Evolutionary conservation across 2,888 invertebrate species (phyloP), one percentile per base, ranked within the genome.

Genomic region (Melikaiella ostensackeni): DNA sequence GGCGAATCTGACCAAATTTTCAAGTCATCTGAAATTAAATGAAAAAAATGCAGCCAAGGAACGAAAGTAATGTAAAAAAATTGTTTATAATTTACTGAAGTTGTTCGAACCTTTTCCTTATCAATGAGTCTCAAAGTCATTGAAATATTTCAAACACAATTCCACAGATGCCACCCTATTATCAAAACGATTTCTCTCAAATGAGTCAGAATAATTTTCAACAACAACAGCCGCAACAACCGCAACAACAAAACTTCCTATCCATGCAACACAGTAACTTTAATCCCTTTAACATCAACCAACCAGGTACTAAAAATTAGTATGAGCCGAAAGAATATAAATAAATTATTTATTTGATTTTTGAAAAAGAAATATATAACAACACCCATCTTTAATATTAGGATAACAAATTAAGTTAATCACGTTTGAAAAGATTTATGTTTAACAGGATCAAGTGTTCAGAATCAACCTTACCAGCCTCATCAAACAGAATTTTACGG

Each of bases 141-240:
- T 64, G 2, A 27, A 42, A 16, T 16, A 42, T 42, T 66, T 64
- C 16, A 5, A 66, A 8, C 16, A 9, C 9, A 8, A 70, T 70
- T 46, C 0, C 50, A 11, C 50, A 27, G 30, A 70, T 70, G 24
- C 21, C 70, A 50, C n/a, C 46, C 8, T 50, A 30, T 50, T 70
- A 70, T 70, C 27, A 27, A 8, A 70, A 50, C 5, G 70, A 19
- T 11, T 70, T 70, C 30, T 27, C 46, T 9, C 27, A 70, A 11
- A n/a, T 30, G n/a, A 70, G 50, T 50, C 70, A 70, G 30, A 70
- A 70, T 50, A 50, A 50, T 70, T 70, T 70, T 50, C 70, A 64
- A 64, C 35, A 38, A 7, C 64, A 38, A 7, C 64, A 50, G 11
- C 70, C 24, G 6, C 24, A 64, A 19, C 64, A 70, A 9, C 46